Evolutionary conservation across 2,888 invertebrate species (phyloP).

Genomic region (Dermolepida albohirtum): DNA sequence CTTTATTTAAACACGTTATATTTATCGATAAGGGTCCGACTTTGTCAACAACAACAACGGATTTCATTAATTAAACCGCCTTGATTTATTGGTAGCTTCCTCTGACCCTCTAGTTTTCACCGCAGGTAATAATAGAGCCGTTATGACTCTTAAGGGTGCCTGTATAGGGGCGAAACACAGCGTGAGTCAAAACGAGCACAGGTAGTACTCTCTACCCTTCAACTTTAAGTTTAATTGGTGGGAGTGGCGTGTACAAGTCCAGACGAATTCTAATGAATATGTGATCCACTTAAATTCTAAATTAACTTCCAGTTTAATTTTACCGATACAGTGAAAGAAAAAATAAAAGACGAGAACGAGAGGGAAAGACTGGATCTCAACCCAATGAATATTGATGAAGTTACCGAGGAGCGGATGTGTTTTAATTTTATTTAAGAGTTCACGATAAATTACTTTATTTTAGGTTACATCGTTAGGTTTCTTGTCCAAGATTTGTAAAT

Average conservation of each 20-base stretch:
- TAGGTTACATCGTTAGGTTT: not conserved
- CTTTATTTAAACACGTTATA: slow-evolving; percentile 41
- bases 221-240: slow-evolving; percentile 48
- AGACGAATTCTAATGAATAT: slow-evolving; percentile 43
- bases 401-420: slow-evolving; percentile 22
- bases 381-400: slow-evolving; percentile 41
- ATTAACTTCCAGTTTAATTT: slow-evolving; percentile 37
- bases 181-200: slow-evolving; percentile 27
- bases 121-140: slow-evolving; percentile 33
- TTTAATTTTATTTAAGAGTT: slow-evolving; percentile 35
- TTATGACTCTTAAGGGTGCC: slow-evolving; percentile 30
- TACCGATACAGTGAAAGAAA: slow-evolving; percentile 28
- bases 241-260: slow-evolving; percentile 46
- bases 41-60: slow-evolving; percentile 47
- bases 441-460: slow-evolving; percentile 13
- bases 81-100: slow-evolving; percentile 41
- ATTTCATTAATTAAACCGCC: slow-evolving; percentile 49
- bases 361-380: slow-evolving; percentile 5
- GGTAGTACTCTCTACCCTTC: slow-evolving; percentile 32
- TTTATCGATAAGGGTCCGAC: slow-evolving; percentile 46
- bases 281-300: slow-evolving; percentile 31
- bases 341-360: slow-evolving; percentile 10
- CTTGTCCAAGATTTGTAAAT: too few relatives aligned
- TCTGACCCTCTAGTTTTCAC: slow-evolving; percentile 2
- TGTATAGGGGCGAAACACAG: slow-evolving; percentile 23